Percentiles rank a stretch among this genome's conserved stretches.
Conservation (phyloP, 2,113 vertebrate species). For the Cynoglossus semilaevis region DNA sequence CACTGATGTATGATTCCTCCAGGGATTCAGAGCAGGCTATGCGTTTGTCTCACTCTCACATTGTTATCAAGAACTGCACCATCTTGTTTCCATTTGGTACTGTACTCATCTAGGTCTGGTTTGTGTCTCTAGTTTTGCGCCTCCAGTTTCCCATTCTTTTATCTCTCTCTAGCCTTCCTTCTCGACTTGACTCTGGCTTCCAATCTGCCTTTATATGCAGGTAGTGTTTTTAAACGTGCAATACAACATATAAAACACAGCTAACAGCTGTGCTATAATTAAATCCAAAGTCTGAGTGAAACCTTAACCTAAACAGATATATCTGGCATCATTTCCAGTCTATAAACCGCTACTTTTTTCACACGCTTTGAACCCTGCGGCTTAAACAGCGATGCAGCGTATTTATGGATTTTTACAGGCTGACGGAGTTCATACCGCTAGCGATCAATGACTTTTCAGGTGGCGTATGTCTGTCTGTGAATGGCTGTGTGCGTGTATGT, state of each 20-base stretch:
- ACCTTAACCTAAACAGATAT: not conserved
- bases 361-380: too few relatives aligned
- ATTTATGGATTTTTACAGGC: too few relatives aligned
- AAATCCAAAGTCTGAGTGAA: constrained; percentile 14
- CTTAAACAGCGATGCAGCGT: too few relatives aligned
- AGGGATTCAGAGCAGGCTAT: constrained; percentile 9
- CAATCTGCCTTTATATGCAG: too few relatives aligned
- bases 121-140: constrained; percentile 9
- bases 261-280: constrained; percentile 10
- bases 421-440: too few relatives aligned
- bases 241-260: not conserved
- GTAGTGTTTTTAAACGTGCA: not conserved
- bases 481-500: too few relatives aligned
- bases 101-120: constrained; percentile 13
- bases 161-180: not conserved
- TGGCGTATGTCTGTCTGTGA: too few relatives aligned
- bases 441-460: too few relatives aligned
- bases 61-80: constrained; percentile 13
- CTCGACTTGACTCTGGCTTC: not conserved
- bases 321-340: too few relatives aligned
- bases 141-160: not conserved
- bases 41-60: constrained; percentile 26
- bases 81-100: constrained; percentile 22
- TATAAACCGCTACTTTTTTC: too few relatives aligned
- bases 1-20: constrained; percentile 24